Conservation (phyloP, 2,888 invertebrate genomes). For the Himalopsyche tibetana region DNA sequence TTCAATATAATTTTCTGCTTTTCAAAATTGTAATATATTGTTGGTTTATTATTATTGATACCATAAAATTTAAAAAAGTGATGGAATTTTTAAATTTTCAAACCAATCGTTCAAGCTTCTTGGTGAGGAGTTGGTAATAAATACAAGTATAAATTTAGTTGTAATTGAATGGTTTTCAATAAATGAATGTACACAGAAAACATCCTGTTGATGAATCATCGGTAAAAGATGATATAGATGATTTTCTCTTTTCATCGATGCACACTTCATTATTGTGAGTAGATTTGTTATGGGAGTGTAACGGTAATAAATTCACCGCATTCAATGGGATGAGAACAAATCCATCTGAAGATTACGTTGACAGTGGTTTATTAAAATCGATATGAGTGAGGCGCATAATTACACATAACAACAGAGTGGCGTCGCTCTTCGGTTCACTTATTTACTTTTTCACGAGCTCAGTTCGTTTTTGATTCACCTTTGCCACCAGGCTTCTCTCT, state of each 20-base stretch:
- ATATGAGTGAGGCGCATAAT: slow-evolving; percentile 53
- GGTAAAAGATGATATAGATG: too few species aligned
- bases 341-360: slow-evolving; percentile 1
- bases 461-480: slow-evolving; percentile 57
- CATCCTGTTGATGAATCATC: too few species aligned
- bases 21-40: too few species aligned
- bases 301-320: slow-evolving; percentile 17
- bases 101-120: too few species aligned
- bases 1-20: too few species aligned
- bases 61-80: too few species aligned
- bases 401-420: slow-evolving; percentile 46
- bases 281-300: not conserved
- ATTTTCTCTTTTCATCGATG: slow-evolving; percentile 11
- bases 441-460: slow-evolving; percentile 57
- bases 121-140: too few species aligned
- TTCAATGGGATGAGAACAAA: slow-evolving; percentile 5
- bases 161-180: too few species aligned
- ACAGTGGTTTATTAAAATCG: slow-evolving; percentile 53
- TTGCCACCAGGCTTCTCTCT: slow-evolving; percentile 50
- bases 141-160: too few species aligned
- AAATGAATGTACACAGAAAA: too few species aligned
- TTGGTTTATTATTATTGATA: too few species aligned
- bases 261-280: not conserved
- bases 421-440: slow-evolving; percentile 47
- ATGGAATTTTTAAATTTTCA: too few species aligned